Conservation (phyloP, 2,113 vertebrate species). For the Chaetorhynchus papuensis region DNA sequence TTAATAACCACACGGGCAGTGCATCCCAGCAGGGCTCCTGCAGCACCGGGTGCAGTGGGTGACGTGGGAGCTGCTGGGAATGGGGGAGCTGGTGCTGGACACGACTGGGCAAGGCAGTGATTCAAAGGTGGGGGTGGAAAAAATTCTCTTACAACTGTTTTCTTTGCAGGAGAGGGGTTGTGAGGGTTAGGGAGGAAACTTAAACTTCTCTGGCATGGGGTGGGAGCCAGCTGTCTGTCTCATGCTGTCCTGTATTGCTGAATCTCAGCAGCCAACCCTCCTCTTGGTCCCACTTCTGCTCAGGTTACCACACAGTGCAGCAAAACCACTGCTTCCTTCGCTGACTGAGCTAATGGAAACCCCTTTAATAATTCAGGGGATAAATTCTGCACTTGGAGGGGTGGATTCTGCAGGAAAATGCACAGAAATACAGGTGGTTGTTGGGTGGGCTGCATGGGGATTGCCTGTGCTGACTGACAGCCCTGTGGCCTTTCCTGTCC, state of each 20-base stretch:
- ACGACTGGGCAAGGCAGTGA: background rate
- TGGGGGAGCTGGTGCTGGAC: background rate
- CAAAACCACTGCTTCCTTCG: fast-evolving
- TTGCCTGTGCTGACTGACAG: background rate
- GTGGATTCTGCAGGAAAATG: background rate
- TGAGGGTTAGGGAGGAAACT: background rate
- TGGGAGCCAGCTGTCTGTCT: background rate
- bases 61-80: background rate
- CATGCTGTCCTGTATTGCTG: background rate
- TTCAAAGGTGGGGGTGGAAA: background rate
- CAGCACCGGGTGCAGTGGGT: background rate
- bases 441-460: background rate
- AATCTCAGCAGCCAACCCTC: background rate
- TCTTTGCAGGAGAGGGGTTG: background rate
- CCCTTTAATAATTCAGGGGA: conserved; percentile 39
- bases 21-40: background rate
- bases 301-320: background rate
- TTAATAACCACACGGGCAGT: background rate
- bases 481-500: background rate
- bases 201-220: background rate
- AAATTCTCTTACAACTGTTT: background rate
- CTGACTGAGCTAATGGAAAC: background rate
- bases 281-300: background rate
- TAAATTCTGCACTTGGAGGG: background rate
- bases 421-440: background rate